Percentiles rank a stretch among this genome's conserved stretches.
Conservation (phyloP, 2,888 invertebrate species). For the Ceramica pisi region DNA sequence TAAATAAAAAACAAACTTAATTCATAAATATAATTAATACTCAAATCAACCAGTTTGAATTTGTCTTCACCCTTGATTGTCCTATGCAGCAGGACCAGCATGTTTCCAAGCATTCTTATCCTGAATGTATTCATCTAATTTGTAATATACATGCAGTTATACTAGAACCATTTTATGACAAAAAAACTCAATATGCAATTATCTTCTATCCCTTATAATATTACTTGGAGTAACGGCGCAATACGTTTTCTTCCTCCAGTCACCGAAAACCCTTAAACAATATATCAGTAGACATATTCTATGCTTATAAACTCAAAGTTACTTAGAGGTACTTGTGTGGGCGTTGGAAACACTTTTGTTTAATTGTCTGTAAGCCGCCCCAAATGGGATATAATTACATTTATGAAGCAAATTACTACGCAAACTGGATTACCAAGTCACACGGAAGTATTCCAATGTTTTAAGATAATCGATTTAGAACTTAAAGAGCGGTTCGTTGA, state of each 20-base stretch:
- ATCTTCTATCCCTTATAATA: too few relatives aligned
- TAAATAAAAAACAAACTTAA: too few relatives aligned
- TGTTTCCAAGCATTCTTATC: too few relatives aligned
- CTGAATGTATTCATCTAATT: too few relatives aligned
- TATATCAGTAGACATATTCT: background rate
- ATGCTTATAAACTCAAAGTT: background rate
- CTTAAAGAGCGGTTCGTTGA: slow-evolving; percentile 15
- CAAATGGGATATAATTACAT: slow-evolving; percentile 54
- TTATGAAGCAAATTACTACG: slow-evolving; percentile 53
- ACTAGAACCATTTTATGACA: too few relatives aligned
- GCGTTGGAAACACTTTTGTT: slow-evolving; percentile 37
- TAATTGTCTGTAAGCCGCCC: slow-evolving; percentile 38
- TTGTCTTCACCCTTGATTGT: too few relatives aligned
- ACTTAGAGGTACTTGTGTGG: background rate
- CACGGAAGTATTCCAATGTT: slow-evolving; percentile 44
- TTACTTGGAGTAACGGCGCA: background rate
- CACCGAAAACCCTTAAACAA: background rate
- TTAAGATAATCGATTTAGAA: slow-evolving; percentile 50
- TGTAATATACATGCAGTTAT: too few relatives aligned
- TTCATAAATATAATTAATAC: too few relatives aligned
- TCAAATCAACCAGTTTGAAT: too few relatives aligned
- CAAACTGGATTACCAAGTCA: slow-evolving; percentile 43
- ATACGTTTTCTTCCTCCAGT: background rate
- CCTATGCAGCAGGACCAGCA: too few relatives aligned
- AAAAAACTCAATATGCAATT: too few relatives aligned